These are phyloP conservation scores for Mellilla xanthometata DNA, from an alignment of 2,888 invertebrate species.

Conservation along the genomic window DNA sequence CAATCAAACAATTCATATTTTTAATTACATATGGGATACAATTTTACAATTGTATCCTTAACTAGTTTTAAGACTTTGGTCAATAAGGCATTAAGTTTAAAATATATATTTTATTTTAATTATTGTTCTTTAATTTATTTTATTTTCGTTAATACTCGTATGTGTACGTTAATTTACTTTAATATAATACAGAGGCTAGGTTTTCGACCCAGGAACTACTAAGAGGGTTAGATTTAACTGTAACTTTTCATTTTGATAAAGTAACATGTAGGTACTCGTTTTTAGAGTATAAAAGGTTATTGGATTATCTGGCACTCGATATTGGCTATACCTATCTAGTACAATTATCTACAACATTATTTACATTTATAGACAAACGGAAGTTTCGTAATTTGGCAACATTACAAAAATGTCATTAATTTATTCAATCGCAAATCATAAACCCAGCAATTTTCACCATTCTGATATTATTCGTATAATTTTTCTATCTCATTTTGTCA, in stretches of 20 bases:
- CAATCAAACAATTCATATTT: slow-evolving; percentile 72
- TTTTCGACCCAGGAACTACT: slow-evolving; percentile 16
- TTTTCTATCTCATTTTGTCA: too few species aligned
- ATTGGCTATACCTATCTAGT: slow-evolving; percentile 52
- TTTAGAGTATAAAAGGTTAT: slow-evolving; percentile 59
- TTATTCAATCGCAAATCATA: too few species aligned
- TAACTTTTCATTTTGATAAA: slow-evolving; percentile 11
- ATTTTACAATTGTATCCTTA: slow-evolving; percentile 65
- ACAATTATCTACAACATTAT: slow-evolving; percentile 67
- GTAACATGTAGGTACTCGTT: slow-evolving; percentile 31
- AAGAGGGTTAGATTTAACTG: not conserved
- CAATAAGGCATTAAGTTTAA: slow-evolving; percentile 83
- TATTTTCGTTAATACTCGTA: slow-evolving; percentile 59
- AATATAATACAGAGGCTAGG: slow-evolving; percentile 65
- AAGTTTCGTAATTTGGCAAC: slow-evolving; percentile 63
- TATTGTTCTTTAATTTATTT: slow-evolving; percentile 74
- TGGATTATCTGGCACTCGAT: slow-evolving; percentile 59
- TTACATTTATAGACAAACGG: slow-evolving; percentile 55
- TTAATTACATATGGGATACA: slow-evolving; percentile 66
- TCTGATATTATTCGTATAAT: too few species aligned
- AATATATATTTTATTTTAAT: slow-evolving; percentile 77
- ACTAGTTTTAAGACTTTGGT: slow-evolving; percentile 83
- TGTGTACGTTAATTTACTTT: slow-evolving; percentile 63
- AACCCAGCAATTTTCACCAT: too few species aligned
- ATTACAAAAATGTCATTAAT: slow-evolving; percentile 15